Evolutionary conservation across 2,888 invertebrate species (phyloP), one percentile per base, ranked within the genome.

Genomic region (Drosophila neonasuta): DNA sequence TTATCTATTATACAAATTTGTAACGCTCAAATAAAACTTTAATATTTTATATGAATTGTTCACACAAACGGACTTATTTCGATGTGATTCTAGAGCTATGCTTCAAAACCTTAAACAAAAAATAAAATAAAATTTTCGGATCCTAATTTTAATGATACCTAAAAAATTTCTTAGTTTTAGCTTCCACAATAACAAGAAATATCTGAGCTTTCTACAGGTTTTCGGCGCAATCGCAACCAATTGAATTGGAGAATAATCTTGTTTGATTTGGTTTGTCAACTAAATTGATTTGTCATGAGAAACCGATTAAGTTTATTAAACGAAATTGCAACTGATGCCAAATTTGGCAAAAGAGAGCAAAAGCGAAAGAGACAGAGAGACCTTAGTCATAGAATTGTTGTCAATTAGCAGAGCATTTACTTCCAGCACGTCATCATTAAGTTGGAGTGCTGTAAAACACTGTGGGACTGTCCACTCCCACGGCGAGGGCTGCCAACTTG

Each of bases 401-500:
- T 29, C 56, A 56, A 56, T 56, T 46, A 46, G 11, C n/a, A 11
- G 8, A 45, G 41, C 50, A 32, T n/a, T 55, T 41, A 54, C 24
- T 50, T 46, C 32, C 42, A 51, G 2, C 24, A 34, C 29, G 34
- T 20, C 15, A 13, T 15, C 15, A 13, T 15, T 44, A 13, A 54
- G 17, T 30, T 54, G 2, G n/a, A 32, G 20, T 32, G 36, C 36
- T 10, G 8, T 24, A 24, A 24, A 24, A 24, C 6, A 2, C n/a
- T 34, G 36, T 11, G 30, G 57, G 24, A 44, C 54, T 68, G 60
- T 34, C 59, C 73, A 72, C 57, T 58, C 59, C 62, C 59, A 60
- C 46, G 41, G 41, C n/a, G 42, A 34, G 36, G 10, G 45, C 41
- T 74, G 75, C 56, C 71, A 78, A 44, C 32, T 70, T 48, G 59